Evolutionary conservation across 2,888 invertebrate species (phyloP).

Genomic region (Parnassius apollo): DNA sequence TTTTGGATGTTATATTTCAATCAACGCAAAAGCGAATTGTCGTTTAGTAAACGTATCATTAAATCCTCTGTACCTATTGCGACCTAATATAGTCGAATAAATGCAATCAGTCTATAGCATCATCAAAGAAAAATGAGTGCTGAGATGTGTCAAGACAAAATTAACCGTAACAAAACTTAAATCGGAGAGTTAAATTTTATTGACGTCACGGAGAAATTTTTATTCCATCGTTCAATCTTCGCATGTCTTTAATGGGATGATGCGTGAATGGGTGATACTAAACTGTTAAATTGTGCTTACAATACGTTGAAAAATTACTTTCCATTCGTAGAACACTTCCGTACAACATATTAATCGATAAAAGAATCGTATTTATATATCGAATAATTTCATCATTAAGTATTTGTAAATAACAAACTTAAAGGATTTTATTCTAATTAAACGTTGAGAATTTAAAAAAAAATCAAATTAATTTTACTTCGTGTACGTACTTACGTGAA

Average conservation of each 20-base stretch:
- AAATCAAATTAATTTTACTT: no score
- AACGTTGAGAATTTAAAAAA: no score
- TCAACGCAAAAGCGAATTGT: not conserved
- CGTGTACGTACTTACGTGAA: no score
- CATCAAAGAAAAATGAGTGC: slow-evolving; percentile 50
- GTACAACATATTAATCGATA: not conserved
- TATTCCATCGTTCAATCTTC: slow-evolving; percentile 29
- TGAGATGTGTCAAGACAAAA: slow-evolving; percentile 40
- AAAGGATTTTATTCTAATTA: no score
- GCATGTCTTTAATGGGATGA: slow-evolving; percentile 23
- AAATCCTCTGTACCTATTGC: slow-evolving; percentile 26
- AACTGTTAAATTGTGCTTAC: slow-evolving; percentile 23
- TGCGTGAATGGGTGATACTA: slow-evolving; percentile 12
- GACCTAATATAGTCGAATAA: slow-evolving; percentile 37
- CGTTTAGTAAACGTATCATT: slow-evolving; percentile 27
- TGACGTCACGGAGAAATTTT: slow-evolving; percentile 38
- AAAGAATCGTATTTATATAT: not conserved
- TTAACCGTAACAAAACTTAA: slow-evolving; percentile 50
- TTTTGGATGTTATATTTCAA: no score
- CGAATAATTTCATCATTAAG: no score
- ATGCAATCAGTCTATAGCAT: slow-evolving; percentile 54
- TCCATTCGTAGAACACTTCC: slow-evolving; percentile 12
- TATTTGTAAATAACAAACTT: no score
- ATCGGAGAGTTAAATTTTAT: slow-evolving; percentile 44
- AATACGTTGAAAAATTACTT: slow-evolving; percentile 13